A percentile compares a stretch with the other conserved stretches of the same genome.
Evolutionary conservation across 1,140 invertebrate species (phyloP).

Genomic region (Rhyacophila brunnea): DNA sequence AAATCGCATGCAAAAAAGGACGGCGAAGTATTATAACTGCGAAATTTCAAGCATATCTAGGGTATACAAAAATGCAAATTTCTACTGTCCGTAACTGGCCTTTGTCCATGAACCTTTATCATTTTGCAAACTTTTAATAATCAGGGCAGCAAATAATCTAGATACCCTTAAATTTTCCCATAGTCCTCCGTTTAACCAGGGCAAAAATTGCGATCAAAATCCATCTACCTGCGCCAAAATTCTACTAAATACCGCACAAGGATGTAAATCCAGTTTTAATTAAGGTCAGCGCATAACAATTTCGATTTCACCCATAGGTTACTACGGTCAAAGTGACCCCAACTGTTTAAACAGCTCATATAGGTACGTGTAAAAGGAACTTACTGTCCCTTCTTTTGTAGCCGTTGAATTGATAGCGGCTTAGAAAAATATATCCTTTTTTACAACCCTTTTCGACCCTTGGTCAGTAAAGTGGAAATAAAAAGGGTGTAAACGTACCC

Average conservation of each 20-base stretch:
- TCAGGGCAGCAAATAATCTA: not conserved
- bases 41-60: not conserved
- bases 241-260: not conserved
- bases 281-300: slow-evolving; percentile 18
- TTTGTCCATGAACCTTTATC: slow-evolving; percentile 13
- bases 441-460: slow-evolving; percentile 20
- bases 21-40: not conserved
- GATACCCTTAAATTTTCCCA: slow-evolving; percentile 10
- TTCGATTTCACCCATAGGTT: slow-evolving; percentile 7
- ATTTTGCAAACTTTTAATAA: slow-evolving; percentile 10
- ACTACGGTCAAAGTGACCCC: slow-evolving; percentile 21
- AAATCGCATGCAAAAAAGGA: slow-evolving; percentile 9
- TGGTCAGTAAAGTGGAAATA: slow-evolving; percentile 25
- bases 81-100: slow-evolving; percentile 17
- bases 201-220: slow-evolving; percentile 4
- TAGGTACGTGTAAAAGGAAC: slow-evolving; percentile 14
- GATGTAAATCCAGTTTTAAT: slow-evolving; percentile 18
- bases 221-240: slow-evolving; percentile 10
- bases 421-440: not conserved
- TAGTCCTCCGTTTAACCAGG: slow-evolving; percentile 4
- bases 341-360: slow-evolving; percentile 11
- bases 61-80: slow-evolving; percentile 19
- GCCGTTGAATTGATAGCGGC: too few species aligned
- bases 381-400: slow-evolving; percentile 15
- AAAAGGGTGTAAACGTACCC: not conserved